Conservation (phyloP, 2,888 invertebrate genomes). For the Drosophila anomelani region DNA sequence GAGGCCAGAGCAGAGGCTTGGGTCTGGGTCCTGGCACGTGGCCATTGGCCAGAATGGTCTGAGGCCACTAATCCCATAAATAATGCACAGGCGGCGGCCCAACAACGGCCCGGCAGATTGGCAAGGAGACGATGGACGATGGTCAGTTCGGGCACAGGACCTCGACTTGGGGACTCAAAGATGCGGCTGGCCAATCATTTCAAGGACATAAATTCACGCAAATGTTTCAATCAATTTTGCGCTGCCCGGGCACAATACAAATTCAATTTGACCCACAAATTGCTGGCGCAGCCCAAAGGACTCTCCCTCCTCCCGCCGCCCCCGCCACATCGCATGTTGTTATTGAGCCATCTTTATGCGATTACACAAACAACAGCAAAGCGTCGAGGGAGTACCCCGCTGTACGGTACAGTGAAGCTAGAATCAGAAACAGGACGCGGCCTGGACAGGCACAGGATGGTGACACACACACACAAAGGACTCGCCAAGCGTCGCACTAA, state of each 20-base stretch:
- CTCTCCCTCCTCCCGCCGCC: conserved; percentile 18
- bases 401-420: conserved; percentile 16
- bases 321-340: conserved; percentile 59
- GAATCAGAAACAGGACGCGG: conserved; percentile 32
- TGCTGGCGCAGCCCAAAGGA: conserved; percentile 62
- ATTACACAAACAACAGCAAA: conserved; percentile 69
- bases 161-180: conserved; percentile 40
- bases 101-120: conserved; percentile 27
- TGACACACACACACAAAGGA: conserved; percentile 63
- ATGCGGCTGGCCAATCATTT: conserved; percentile 73
- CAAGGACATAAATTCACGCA: conserved; percentile 79
- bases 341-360: conserved; percentile 77
- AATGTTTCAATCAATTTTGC: conserved; percentile 78
- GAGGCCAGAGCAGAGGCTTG: conserved; percentile 68
- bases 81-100: conserved; percentile 63
- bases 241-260: conserved; percentile 73
- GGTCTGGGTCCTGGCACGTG: conserved; percentile 69
- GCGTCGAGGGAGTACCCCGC: conserved; percentile 11
- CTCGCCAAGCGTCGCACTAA: conserved; percentile 56
- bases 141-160: conserved; percentile 8
- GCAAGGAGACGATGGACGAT: conserved; percentile 16
- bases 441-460: conserved; percentile 25
- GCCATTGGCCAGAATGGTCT: conserved; percentile 44
- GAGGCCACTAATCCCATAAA: conserved; percentile 75
- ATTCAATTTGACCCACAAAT: conserved; percentile 80